Conservation (phyloP, 2,113 vertebrate species). For the Chionodraco myersi region DNA sequence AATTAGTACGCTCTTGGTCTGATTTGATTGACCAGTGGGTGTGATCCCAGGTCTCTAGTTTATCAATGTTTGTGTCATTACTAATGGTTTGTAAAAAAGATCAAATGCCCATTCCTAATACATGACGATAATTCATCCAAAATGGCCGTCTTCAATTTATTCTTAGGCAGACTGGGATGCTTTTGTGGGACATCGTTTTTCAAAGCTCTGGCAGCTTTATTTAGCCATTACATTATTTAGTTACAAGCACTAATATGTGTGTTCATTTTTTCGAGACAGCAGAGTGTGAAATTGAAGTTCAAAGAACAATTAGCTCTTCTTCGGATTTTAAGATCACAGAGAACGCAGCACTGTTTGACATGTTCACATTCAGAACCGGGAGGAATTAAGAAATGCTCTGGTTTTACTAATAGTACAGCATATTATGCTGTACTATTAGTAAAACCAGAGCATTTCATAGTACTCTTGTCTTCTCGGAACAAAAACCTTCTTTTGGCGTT, state of each 20-base stretch:
- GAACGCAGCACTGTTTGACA: neutral
- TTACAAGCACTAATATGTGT: neutral
- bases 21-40: no score
- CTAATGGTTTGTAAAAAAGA: neutral
- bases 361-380: neutral
- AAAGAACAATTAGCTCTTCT: neutral
- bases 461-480: neutral
- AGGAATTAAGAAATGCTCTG: neutral
- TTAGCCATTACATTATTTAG: neutral
- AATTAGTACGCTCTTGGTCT: no score
- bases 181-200: neutral
- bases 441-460: no score
- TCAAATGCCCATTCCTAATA: neutral
- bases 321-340: neutral
- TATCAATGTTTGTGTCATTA: neutral
- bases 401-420: neutral
- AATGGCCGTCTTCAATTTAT: neutral
- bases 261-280: neutral
- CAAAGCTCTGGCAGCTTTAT: neutral
- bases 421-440: no score
- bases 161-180: neutral
- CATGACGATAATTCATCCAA: neutral
- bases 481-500: neutral
- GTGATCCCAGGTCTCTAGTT: neutral
- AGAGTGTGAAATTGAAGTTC: slow-evolving; percentile 2